Evolutionary conservation across 1,140 invertebrate species (phyloP).

Genomic region (Chlorops oryzae): DNA sequence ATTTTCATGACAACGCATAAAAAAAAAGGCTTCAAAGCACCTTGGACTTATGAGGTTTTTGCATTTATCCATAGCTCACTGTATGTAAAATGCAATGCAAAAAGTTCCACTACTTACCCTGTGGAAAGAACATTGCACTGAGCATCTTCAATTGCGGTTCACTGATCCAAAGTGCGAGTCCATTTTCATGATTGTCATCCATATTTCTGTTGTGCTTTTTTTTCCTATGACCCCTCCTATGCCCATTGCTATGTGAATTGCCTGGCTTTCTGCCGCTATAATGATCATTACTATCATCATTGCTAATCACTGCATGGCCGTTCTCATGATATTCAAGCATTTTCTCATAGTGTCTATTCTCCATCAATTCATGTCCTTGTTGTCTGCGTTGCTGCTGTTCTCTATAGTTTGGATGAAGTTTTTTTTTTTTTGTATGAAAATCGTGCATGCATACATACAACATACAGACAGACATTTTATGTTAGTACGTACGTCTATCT

Average conservation of each 20-base stretch:
- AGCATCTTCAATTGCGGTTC: conserved; percentile 83
- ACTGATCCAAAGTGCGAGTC: conserved; percentile 81
- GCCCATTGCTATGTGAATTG: conserved; percentile 12
- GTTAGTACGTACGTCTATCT: too few species aligned
- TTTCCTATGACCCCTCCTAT: conserved; percentile 20
- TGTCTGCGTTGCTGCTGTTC: conserved; percentile 25
- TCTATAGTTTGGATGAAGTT: not conserved
- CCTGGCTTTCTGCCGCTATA: not conserved
- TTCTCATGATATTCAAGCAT: conserved; percentile 29
- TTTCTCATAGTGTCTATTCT: conserved; percentile 23
- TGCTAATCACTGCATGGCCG: conserved; percentile 21
- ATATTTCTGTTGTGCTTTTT: conserved; percentile 22
- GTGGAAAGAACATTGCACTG: conserved; percentile 51
- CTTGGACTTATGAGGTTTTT: too few species aligned
- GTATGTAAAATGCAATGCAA: too few species aligned
- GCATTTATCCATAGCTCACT: too few species aligned
- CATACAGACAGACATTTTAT: too few species aligned
- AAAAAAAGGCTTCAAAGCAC: too few species aligned
- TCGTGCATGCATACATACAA: too few species aligned
- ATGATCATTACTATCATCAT: conserved; percentile 20
- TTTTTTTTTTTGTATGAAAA: too few species aligned
- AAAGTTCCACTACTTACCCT: conserved; percentile 32
- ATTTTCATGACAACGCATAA: too few species aligned
- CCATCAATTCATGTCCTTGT: too few species aligned
- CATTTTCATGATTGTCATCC: conserved; percentile 36